A percentile compares a stretch with the other conserved stretches of the same genome.
Conservation (phyloP, 64 coral and sea anemone genomes). For the Anthopleura sola region DNA sequence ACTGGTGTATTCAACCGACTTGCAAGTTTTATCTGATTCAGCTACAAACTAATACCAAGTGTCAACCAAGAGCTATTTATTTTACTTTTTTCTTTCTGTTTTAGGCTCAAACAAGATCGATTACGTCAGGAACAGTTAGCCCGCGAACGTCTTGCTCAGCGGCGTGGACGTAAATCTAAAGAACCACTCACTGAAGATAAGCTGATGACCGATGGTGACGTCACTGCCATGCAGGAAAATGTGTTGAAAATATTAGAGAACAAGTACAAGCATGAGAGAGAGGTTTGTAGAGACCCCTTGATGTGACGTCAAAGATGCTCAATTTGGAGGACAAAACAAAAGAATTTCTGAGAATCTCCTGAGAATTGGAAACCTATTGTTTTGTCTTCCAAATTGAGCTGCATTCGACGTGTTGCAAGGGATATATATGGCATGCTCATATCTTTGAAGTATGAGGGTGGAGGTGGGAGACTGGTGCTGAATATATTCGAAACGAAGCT, state of each 20-base stretch:
- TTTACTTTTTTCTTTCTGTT: not conserved
- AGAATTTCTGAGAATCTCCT: too few species aligned
- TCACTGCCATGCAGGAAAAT: slow-evolving; percentile 66
- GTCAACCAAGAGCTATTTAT: too few species aligned
- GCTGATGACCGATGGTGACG: slow-evolving; percentile 74
- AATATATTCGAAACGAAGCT: too few species aligned
- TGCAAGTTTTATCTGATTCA: too few species aligned
- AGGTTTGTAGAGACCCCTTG: slow-evolving; percentile 32
- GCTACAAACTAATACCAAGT: too few species aligned
- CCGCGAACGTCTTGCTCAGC: slow-evolving; percentile 74
- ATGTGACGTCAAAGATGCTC: too few species aligned
- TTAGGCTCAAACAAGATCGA: slow-evolving; percentile 74
- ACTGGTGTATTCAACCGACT: not conserved
- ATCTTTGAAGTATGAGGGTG: too few species aligned
- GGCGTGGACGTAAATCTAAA: slow-evolving; percentile 50
- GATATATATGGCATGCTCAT: not conserved
- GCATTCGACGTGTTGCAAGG: too few species aligned
- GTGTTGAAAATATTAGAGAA: slow-evolving; percentile 70
- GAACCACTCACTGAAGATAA: slow-evolving; percentile 50
- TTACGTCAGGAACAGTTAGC: slow-evolving; percentile 77
- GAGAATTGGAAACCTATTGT: too few species aligned
- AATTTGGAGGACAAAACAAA: too few species aligned
- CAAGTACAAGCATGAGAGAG: slow-evolving; percentile 75
- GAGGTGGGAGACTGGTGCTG: too few species aligned
- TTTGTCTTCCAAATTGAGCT: too few species aligned